Conservation (phyloP, 2,888 invertebrate genomes). For the Acleris holmiana region DNA sequence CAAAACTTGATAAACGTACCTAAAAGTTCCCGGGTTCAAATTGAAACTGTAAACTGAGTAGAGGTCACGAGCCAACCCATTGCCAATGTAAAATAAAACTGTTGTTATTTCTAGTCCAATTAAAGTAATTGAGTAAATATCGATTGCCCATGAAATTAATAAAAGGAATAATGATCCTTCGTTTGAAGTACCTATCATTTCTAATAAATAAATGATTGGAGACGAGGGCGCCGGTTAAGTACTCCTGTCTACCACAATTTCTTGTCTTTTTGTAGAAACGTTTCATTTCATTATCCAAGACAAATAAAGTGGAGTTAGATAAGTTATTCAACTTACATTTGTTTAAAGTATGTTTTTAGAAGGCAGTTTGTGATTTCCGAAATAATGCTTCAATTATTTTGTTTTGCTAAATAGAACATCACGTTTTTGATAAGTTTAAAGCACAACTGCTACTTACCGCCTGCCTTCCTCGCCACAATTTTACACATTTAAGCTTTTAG, state of each 20-base stretch:
- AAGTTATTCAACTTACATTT: not conserved
- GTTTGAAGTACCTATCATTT: constrained; percentile 15
- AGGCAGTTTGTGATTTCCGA: too few species aligned
- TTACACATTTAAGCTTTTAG: not conserved
- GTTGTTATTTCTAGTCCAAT: too few species aligned
- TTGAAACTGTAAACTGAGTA: too few species aligned
- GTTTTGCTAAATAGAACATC: too few species aligned
- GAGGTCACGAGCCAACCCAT: too few species aligned
- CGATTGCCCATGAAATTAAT: constrained; percentile 6
- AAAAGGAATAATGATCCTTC: constrained; percentile 9
- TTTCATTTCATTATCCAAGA: constrained; percentile 16
- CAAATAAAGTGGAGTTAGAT: constrained; percentile 9
- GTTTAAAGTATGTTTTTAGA: too few species aligned
- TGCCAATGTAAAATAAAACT: constrained; percentile 1
- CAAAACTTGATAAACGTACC: too few species aligned
- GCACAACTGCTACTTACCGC: too few species aligned
- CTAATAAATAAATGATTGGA: constrained; percentile 26
- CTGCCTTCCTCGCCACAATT: too few species aligned
- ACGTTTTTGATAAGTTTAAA: too few species aligned
- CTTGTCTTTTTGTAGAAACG: constrained; percentile 9
- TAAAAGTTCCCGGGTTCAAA: too few species aligned
- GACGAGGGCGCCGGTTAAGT: constrained; percentile 18
- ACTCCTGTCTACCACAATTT: constrained; percentile 24
- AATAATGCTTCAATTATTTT: too few species aligned
- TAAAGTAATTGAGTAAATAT: constrained; percentile 11